Evolutionary conservation across 2,113 vertebrate genomes (phyloP), one percentile per base, ranked within the genome.

Genomic region (Labrus mixtus): DNA sequence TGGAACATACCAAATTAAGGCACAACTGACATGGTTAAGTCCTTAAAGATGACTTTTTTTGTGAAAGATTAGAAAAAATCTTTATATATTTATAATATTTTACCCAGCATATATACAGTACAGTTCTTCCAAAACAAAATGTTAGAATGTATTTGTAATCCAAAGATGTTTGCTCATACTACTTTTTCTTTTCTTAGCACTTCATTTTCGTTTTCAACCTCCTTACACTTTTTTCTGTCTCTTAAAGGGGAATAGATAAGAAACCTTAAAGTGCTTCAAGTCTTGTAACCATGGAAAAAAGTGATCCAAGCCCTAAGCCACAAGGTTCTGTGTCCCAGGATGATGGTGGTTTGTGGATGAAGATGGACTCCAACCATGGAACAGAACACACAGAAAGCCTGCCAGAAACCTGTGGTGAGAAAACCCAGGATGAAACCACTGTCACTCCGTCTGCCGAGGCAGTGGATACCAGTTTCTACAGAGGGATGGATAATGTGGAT

Each of bases 401-500:
- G 39, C 69, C 65, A 8, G n/a, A 37, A 3, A 51, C 6, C 20
- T 41, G 39, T 54, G 43, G 19, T 39, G 65, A 73, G 22, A 45
- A 9, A 7, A 23, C 60, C 7, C 25, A 17, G 48, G 67, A 46
- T n/a, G 20, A 65, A 51, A 33, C 45, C 6, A 45, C 53, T 12
- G 8, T 9, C 12, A 5, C 3, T 10, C 46, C 43, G 19, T 12
- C 22, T 15, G 39, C 20, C 13, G 20, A 54, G 0, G 54, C 43
- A 6, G 25, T 10, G 37, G 59, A 16, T 6, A 33, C 19, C 1
- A 63, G 53, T 33, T 76, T 85, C 68, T 50, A 58, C 41, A 29
- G 75, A 8, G 39, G 77, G 33, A 82, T 79, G 77, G 78, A 84
- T 10, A 81, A 85, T 11, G 86, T 79, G 57, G 76, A 55, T 2